These are phyloP conservation scores for Actenoides lindsayi DNA, from an alignment of 2,113 vertebrate species.

Conservation along the genomic window DNA sequence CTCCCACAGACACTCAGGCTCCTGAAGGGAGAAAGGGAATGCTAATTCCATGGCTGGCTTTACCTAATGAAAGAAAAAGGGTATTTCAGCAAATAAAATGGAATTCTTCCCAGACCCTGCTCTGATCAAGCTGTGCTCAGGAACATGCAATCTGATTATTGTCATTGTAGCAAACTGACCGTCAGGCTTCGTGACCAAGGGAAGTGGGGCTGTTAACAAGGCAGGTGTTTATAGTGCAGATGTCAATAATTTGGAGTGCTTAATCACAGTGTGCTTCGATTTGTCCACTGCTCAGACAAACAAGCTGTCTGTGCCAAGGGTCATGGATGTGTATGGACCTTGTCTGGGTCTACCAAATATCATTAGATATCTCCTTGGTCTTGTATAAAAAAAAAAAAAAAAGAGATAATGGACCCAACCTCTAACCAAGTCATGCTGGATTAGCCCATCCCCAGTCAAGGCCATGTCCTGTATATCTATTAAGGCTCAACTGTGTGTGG, in stretches of 20 bases:
- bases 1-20: neutral
- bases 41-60: neutral
- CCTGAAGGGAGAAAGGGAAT: neutral
- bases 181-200: neutral
- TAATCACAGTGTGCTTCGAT: neutral
- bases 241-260: slow-evolving; percentile 23
- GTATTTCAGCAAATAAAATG: neutral
- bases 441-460: neutral
- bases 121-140: neutral
- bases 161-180: neutral
- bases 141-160: neutral
- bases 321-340: neutral
- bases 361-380: neutral
- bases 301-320: neutral
- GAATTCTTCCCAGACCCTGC: neutral
- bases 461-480: neutral
- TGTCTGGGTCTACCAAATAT: neutral
- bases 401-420: neutral
- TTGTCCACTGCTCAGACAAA: neutral
- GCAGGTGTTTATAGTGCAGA: slow-evolving; percentile 3
- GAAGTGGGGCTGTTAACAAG: neutral
- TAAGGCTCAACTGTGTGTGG: neutral
- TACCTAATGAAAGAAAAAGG: slow-evolving; percentile 12
- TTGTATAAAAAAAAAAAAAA: neutral
- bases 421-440: neutral